phyloP scores from a whole-genome alignment of 2,113 vertebrate species.

The Sturnira hondurensis region DNA sequence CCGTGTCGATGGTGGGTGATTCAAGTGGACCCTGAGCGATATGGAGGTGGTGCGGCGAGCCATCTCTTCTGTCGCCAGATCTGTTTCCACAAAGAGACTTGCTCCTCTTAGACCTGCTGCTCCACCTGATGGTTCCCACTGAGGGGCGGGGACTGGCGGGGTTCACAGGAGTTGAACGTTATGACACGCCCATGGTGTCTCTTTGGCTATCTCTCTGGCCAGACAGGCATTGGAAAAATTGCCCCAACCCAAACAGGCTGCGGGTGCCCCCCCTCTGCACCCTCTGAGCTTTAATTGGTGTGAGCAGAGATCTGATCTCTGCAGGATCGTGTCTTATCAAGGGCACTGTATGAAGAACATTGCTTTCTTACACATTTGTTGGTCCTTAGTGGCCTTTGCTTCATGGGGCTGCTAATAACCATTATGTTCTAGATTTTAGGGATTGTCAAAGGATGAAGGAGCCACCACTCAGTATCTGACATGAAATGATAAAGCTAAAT shows the following conservation, averaged over 20 bases:
- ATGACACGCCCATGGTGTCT: not conserved
- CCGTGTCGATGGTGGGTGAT: no score
- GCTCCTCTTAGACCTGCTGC: not conserved
- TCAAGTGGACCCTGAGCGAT: not conserved
- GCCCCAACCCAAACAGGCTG: not conserved
- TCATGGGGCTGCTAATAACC: not conserved
- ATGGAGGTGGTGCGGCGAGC: not conserved
- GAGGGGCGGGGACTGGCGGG: not conserved
- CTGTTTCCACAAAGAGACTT: not conserved
- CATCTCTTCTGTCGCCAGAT: no score
- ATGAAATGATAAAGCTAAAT: not conserved
- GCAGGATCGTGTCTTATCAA: not conserved
- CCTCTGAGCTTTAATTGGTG: not conserved
- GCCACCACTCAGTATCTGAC: not conserved
- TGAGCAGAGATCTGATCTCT: not conserved
- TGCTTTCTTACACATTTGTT: not conserved
- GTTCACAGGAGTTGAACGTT: not conserved
- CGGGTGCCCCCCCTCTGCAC: not conserved
- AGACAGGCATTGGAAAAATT: not conserved
- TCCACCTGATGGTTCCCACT: not conserved
- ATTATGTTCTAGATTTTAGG: not conserved
- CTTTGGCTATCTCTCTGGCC: not conserved
- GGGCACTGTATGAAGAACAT: not conserved
- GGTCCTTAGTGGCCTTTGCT: not conserved
- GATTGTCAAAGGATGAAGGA: not conserved